These are phyloP conservation scores for Asobara japonica DNA, from an alignment of 1,140 invertebrate genomes.

Conservation along the genomic window DNA sequence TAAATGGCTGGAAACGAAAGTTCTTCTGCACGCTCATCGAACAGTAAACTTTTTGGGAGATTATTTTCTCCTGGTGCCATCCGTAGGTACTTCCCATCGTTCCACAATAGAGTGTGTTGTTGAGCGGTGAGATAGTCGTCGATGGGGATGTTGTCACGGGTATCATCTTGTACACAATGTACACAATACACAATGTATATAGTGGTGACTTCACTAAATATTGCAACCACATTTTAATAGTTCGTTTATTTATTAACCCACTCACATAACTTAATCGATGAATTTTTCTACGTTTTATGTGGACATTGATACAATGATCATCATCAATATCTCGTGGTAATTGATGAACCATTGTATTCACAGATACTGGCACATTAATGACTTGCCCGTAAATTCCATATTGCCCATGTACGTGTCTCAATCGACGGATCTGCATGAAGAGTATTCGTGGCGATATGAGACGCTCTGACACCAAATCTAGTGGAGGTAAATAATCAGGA, in stretches of 20 bases:
- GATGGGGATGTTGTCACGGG: conserved; percentile 43
- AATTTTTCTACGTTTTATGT: conserved; percentile 44
- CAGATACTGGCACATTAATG: conserved; percentile 55
- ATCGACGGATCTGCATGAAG: conserved; percentile 53
- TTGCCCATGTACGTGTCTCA: conserved; percentile 47
- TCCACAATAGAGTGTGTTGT: conserved; percentile 19
- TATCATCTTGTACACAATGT: conserved; percentile 35
- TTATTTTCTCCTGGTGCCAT: conserved; percentile 43
- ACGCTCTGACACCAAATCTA: conserved; percentile 55
- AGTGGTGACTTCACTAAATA: conserved; percentile 35
- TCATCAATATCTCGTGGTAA: conserved; percentile 54
- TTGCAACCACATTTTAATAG: conserved; percentile 37
- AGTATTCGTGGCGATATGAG: conserved; percentile 49
- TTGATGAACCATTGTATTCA: conserved; percentile 53
- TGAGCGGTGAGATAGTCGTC: conserved; percentile 31
- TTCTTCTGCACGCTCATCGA: conserved; percentile 51
- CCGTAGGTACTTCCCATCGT: conserved; percentile 37
- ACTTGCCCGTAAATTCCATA: conserved; percentile 56
- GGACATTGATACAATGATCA: conserved; percentile 51
- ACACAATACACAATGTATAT: conserved; percentile 33
- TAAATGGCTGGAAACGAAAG: conserved; percentile 56
- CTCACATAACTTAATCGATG: conserved; percentile 43
- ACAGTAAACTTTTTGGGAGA: conserved; percentile 40
- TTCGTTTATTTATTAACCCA: conserved; percentile 30
- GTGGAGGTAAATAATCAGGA: conserved; percentile 29